Conservation (phyloP, 1,140 invertebrate species). For the Neodiprion virginianus region DNA sequence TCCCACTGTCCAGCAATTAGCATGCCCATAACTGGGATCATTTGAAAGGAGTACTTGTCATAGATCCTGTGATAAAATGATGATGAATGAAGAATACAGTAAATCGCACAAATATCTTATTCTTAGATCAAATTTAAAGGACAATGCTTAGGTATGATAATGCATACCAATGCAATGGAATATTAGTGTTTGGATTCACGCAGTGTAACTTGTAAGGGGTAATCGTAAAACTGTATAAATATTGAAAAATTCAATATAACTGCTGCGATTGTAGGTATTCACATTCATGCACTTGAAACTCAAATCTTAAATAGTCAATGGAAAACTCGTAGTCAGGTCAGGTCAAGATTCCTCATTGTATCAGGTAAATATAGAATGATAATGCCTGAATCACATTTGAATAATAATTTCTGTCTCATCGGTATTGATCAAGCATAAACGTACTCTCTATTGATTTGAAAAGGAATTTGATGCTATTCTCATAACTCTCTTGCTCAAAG, state of each 20-base stretch:
- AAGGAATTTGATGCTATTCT: too few relatives aligned
- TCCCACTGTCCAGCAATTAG: constrained; percentile 95
- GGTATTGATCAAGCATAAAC: not conserved
- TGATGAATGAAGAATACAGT: constrained; percentile 7
- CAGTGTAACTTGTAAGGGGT: too few relatives aligned
- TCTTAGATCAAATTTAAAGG: too few relatives aligned
- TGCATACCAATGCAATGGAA: not conserved
- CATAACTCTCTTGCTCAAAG: too few relatives aligned
- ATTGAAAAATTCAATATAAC: constrained; percentile 1
- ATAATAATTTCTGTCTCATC: not conserved
- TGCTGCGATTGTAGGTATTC: too few relatives aligned
- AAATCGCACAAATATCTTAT: too few relatives aligned
- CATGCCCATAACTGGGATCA: constrained; percentile 96
- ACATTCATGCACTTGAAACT: too few relatives aligned
- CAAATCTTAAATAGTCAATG: too few relatives aligned
- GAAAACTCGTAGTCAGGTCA: too few relatives aligned
- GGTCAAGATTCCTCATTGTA: too few relatives aligned
- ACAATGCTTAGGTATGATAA: too few relatives aligned
- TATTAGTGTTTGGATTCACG: not conserved
- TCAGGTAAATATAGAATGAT: not conserved
- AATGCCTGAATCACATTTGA: not conserved
- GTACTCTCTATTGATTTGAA: too few relatives aligned
- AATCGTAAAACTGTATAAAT: not conserved
- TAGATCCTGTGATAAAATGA: constrained; percentile 75
- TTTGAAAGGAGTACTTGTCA: constrained; percentile 96